Base-by-base conservation (phyloP, 30 jellyfish, hydroid and myxozoan genomes). In the Cassiopea xamachana region DNA sequence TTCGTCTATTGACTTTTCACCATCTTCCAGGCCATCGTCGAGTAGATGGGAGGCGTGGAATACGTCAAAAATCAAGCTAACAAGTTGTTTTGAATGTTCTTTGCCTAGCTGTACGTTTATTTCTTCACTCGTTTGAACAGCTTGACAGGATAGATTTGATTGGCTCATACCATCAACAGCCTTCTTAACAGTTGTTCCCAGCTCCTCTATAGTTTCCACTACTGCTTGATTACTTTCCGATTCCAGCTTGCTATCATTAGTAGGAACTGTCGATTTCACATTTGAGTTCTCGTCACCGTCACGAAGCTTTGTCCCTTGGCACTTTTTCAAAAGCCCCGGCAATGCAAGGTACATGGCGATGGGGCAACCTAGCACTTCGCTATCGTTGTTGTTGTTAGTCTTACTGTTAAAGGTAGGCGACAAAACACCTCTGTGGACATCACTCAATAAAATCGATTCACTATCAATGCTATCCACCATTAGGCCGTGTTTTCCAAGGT, bases 31-130 rank as follows among this genome's bases (percentile, higher is more conserved):
- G 60, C 79, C 93, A 9, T 69, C 84, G 18, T 80, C 96, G 1
- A 89, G 82, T 15, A 82, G 91, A 17, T 84, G 94, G 1, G 97
- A 79, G 1, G 97, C 87, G 86, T 94, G 98, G 73, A 94, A 83
- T 5, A 94, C 82, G 13, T 94, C 97, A 70, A 82, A 94, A 2
- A 94, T 78, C 27, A 94, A 51, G 68, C 44, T 59, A 18, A 92
- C 83, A 5, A 94, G 61, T 73, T 94, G 73, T 45, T 58, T 70
- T 1, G 72, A 48, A 8, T 17, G 19, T 1, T 70, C 86, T 7
- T 9, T 48, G 64, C 68, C 49, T 9, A 87, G 77, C 44, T 6
- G 17, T 19, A 46, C 10, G 12, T 19, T 18, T n/a, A 4, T 69
- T 8, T 43, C 17, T 6, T 69, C 78, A 7, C 15, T 69, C 7